phyloP scores from a whole-genome alignment of 2,888 invertebrate species.

The Rhorus exstirpatorius region DNA sequence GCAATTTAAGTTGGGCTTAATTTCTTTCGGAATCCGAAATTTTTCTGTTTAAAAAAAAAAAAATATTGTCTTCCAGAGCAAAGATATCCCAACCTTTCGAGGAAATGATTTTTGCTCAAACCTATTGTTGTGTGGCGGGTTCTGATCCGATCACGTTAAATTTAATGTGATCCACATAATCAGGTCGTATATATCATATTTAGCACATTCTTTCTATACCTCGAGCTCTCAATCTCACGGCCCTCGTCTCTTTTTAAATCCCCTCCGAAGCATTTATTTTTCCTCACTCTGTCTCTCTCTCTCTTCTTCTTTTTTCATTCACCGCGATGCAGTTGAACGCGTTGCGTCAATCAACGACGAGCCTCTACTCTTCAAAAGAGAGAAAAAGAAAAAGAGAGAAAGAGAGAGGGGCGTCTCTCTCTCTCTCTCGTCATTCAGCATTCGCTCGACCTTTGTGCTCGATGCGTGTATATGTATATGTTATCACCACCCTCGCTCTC shows the following conservation, averaged over 20 bases:
- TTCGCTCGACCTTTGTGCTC: slow-evolving; percentile 72
- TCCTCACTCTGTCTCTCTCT: slow-evolving; percentile 51
- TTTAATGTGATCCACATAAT: no score
- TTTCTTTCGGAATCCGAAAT: no score
- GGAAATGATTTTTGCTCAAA: no score
- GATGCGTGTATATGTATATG: slow-evolving; percentile 54
- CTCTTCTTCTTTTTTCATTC: slow-evolving; percentile 45
- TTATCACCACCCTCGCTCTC: slow-evolving; percentile 58
- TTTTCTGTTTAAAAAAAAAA: no score
- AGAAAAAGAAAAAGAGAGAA: no score
- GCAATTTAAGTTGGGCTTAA: no score
- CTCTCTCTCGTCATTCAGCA: slow-evolving; percentile 65
- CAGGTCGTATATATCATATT: no score
- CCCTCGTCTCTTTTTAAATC: slow-evolving; percentile 21
- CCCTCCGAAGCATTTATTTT: slow-evolving; percentile 12
- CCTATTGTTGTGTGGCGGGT: no score
- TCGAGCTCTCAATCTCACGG: no score
- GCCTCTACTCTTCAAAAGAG: slow-evolving; percentile 12
- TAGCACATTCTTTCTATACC: not conserved
- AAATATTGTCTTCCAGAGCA: no score
- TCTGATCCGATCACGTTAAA: no score
- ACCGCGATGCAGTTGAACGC: slow-evolving; percentile 58
- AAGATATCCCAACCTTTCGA: no score
- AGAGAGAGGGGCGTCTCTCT: slow-evolving; percentile 32
- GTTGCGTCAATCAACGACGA: slow-evolving; percentile 68